phyloP scores from a whole-genome alignment of 2,113 vertebrate species.

The Stomatorhinus ivindoensis region DNA sequence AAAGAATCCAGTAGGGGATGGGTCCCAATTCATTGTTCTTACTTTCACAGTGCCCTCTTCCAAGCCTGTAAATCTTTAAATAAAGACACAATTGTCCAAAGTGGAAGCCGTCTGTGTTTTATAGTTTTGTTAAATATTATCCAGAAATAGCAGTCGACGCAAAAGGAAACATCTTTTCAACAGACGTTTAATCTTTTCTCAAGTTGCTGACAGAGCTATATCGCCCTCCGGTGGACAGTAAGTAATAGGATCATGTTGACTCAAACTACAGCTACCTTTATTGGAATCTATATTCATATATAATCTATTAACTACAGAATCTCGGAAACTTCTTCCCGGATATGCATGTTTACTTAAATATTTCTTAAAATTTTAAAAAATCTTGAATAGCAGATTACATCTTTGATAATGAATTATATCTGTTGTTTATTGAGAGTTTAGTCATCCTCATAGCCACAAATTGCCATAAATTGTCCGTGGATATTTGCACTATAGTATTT shows the following conservation, averaged over 20 bases:
- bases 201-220: background rate
- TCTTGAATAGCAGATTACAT: background rate
- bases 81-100: constrained; percentile 63
- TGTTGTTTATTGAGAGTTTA: background rate
- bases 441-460: background rate
- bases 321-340: background rate
- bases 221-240: constrained; percentile 40
- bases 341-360: background rate
- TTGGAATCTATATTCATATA: background rate
- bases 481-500: background rate
- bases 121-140: background rate
- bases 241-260: background rate
- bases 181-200: background rate
- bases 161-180: background rate
- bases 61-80: constrained; percentile 49
- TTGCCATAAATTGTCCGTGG: background rate
- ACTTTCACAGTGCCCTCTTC: constrained; percentile 52
- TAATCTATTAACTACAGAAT: background rate
- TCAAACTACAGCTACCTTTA: background rate
- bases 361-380: background rate
- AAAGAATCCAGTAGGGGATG: constrained; percentile 53
- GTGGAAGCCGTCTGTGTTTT: constrained; percentile 29
- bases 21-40: constrained; percentile 47
- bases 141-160: background rate
- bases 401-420: background rate